phyloP scores from a whole-genome alignment of 2,888 invertebrate species.

The Pteria penguin region DNA sequence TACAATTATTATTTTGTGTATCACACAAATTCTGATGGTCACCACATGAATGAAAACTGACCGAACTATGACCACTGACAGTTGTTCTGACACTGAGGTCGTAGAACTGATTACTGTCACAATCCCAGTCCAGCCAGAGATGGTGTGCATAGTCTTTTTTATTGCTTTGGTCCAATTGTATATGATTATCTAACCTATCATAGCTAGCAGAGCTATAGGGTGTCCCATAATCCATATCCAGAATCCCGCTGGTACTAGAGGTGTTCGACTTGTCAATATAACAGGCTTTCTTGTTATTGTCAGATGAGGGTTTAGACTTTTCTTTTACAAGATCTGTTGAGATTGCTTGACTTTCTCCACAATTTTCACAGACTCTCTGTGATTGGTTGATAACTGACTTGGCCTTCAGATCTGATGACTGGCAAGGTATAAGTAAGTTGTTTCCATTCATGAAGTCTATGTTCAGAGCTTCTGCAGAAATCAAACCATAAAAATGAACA shows the following conservation, averaged over 20 bases:
- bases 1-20: not conserved
- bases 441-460: slow-evolving; percentile 62
- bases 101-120: not conserved
- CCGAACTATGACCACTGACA: not conserved
- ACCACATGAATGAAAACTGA: not conserved
- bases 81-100: not conserved
- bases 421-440: not conserved
- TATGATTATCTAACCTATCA: not conserved
- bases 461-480: slow-evolving; percentile 69
- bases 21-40: not conserved
- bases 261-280: slow-evolving; percentile 31
- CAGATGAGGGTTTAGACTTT: too few relatives aligned
- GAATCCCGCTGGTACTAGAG: slow-evolving; percentile 58
- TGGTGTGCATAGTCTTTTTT: not conserved
- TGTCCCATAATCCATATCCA: slow-evolving; percentile 49
- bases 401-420: too few relatives aligned
- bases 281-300: too few relatives aligned
- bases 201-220: not conserved
- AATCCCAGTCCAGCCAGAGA: not conserved
- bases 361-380: too few relatives aligned
- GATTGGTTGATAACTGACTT: too few relatives aligned
- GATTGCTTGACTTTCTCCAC: too few relatives aligned
- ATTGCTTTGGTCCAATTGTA: too few relatives aligned
- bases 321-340: too few relatives aligned
- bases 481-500: too few relatives aligned